These are phyloP conservation scores for Cryptocephalus primarius DNA, from an alignment of 2,888 invertebrate genomes.

Conservation along the genomic window DNA sequence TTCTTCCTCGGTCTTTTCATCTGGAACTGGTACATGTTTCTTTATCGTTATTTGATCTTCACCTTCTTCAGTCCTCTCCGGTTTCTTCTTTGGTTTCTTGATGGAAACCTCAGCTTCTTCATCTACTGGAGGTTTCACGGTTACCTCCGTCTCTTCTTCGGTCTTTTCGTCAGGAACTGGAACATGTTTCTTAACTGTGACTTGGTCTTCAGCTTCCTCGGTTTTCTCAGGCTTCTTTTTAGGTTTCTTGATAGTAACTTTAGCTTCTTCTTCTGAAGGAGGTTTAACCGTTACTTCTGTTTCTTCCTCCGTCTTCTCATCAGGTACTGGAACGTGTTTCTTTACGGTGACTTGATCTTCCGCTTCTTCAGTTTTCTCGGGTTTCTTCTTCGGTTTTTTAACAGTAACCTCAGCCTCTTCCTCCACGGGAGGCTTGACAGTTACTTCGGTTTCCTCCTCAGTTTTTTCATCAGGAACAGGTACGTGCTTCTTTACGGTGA, in stretches of 20 bases:
- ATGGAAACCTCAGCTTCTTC: slow-evolving; percentile 21
- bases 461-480: slow-evolving; percentile 43
- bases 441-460: slow-evolving; percentile 22
- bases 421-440: slow-evolving; percentile 12
- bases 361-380: slow-evolving; percentile 23
- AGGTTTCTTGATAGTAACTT: slow-evolving; percentile 18
- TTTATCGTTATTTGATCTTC: slow-evolving; percentile 21
- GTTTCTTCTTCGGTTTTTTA: slow-evolving; percentile 16
- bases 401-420: slow-evolving; percentile 11
- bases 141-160: slow-evolving; percentile 21
- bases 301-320: slow-evolving; percentile 46
- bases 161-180: slow-evolving; percentile 9
- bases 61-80: slow-evolving; percentile 23
- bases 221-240: slow-evolving; percentile 19
- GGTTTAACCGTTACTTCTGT: slow-evolving; percentile 22
- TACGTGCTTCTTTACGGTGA: slow-evolving; percentile 23
- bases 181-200: slow-evolving; percentile 27
- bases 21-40: slow-evolving; percentile 24
- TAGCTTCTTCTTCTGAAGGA: slow-evolving; percentile 20
- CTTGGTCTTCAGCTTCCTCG: slow-evolving; percentile 20
- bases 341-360: slow-evolving; percentile 21
- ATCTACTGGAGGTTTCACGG: slow-evolving; percentile 11
- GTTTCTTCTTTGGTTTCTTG: slow-evolving; percentile 18
- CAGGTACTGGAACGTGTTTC: slow-evolving; percentile 31
- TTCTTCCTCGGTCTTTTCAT: slow-evolving; percentile 30